phyloP scores from a whole-genome alignment of 2,888 invertebrate genomes.

The Heliconius cydno region DNA sequence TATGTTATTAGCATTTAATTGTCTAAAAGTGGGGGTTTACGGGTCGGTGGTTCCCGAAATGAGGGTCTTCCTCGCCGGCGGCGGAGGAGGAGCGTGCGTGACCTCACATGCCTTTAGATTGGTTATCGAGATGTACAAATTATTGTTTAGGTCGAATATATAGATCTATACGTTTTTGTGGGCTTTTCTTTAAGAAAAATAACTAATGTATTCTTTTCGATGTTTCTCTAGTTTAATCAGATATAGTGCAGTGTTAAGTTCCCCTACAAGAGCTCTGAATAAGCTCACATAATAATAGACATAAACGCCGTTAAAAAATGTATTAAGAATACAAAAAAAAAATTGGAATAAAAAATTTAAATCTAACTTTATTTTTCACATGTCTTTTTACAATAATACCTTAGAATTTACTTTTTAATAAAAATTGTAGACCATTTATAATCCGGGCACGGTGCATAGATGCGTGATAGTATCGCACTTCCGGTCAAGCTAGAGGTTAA shows the following conservation, averaged over 20 bases:
- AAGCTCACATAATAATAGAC: not conserved
- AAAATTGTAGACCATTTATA: constrained; percentile 54
- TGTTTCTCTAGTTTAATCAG: no score
- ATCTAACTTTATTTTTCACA: not conserved
- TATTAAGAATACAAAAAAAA: not conserved
- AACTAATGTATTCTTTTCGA: not conserved
- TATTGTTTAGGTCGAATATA: constrained; percentile 19
- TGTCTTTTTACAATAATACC: constrained; percentile 29
- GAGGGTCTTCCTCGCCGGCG: constrained; percentile 78
- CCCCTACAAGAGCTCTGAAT: not conserved
- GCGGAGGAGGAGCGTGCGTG: constrained; percentile 62
- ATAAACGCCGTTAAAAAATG: not conserved
- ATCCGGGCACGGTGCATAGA: constrained; percentile 63
- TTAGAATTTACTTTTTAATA: constrained; percentile 43
- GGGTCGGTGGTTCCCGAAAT: constrained; percentile 80
- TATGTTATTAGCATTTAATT: constrained; percentile 81
- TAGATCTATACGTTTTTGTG: constrained; percentile 1
- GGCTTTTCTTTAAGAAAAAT: not conserved
- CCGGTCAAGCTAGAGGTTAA: constrained; percentile 70
- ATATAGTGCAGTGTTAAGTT: not conserved
- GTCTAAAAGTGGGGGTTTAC: constrained; percentile 75
- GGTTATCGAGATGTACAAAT: constrained; percentile 55
- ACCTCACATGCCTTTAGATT: constrained; percentile 59
- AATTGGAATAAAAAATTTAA: not conserved
- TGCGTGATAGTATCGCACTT: constrained; percentile 77